These are phyloP conservation scores for Colossoma macropomum DNA, from an alignment of 2,113 vertebrate genomes.

Conservation along the genomic window DNA sequence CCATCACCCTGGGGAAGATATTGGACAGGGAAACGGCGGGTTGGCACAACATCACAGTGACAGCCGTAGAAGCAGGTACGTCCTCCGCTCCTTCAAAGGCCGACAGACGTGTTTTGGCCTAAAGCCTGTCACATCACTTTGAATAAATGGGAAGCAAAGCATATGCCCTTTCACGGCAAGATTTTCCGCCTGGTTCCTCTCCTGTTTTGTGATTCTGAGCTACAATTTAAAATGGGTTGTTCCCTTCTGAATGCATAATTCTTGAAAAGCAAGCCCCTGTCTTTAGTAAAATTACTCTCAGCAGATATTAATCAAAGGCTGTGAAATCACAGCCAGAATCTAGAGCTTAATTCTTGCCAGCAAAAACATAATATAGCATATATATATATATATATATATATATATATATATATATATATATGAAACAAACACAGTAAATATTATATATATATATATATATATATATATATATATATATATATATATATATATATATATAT, in stretches of 20 bases:
- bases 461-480: too few relatives aligned
- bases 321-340: not conserved
- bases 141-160: not conserved
- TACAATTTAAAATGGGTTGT: not conserved
- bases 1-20: conserved; percentile 88
- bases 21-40: conserved; percentile 94
- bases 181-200: not conserved
- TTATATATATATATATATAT: too few relatives aligned
- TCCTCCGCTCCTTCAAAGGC: not conserved
- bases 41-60: conserved; percentile 97
- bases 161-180: not conserved
- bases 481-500: too few relatives aligned
- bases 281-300: not conserved
- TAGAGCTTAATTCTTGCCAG: too few relatives aligned
- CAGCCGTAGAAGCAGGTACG: conserved; percentile 92
- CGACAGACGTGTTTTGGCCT: conserved; percentile 20
- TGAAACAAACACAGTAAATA: too few relatives aligned
- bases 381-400: too few relatives aligned
- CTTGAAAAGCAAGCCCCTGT: not conserved
- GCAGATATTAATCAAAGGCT: not conserved
- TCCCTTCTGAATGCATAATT: not conserved
- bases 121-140: conserved; percentile 21
- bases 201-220: not conserved
- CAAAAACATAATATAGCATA: too few relatives aligned
- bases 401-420: too few relatives aligned